Conservation (phyloP, 1,140 invertebrate genomes). For the Brachystomella parvula region DNA sequence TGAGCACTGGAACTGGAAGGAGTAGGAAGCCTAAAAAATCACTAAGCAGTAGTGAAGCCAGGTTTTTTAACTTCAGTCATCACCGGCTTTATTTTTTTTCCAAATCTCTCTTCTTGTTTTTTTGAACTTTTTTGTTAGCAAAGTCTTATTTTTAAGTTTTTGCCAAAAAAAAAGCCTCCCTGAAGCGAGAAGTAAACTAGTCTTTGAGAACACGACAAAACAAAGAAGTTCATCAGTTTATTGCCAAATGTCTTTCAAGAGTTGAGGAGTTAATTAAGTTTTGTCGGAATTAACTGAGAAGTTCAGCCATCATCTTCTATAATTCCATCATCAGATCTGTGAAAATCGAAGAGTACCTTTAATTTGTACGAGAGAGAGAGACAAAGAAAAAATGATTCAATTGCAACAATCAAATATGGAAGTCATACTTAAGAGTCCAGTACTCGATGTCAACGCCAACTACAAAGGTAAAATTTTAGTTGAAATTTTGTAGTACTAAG, state of each 20-base stretch:
- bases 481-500: no score
- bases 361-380: not conserved
- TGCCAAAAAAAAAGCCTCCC: no score
- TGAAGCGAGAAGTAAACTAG: conserved; percentile 6
- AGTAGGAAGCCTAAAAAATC: not conserved
- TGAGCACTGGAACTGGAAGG: not conserved
- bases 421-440: conserved; percentile 30
- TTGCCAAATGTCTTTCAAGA: conserved; percentile 5
- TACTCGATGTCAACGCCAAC: conserved; percentile 29
- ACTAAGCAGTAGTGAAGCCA: not conserved
- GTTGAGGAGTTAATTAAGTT: not conserved
- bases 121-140: not conserved
- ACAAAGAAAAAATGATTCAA: conserved; percentile 11
- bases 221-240: not conserved
- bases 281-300: not conserved
- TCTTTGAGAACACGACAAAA: not conserved
- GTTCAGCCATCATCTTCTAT: not conserved
- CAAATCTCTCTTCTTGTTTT: not conserved
- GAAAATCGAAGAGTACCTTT: not conserved
- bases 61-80: no score
- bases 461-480: conserved; percentile 26
- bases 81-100: not conserved
- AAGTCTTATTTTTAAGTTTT: not conserved
- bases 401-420: conserved; percentile 32
- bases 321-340: not conserved